Percentiles rank a stretch among this genome's conserved stretches.
phyloP scores from a whole-genome alignment of 2,888 invertebrate species.

The Drosophila eohydei region DNA sequence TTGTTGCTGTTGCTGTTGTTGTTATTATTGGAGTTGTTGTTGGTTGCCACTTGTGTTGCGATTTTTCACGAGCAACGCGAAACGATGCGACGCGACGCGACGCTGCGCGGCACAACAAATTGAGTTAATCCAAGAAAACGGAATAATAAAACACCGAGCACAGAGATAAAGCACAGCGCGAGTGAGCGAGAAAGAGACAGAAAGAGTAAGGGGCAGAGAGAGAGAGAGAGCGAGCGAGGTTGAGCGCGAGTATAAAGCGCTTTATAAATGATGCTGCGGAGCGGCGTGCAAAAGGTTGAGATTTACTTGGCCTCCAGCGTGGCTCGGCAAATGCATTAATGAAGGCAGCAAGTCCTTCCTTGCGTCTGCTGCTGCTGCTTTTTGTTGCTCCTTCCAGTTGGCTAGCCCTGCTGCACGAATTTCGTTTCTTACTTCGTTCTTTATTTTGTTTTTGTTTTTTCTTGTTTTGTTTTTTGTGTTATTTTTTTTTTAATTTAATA shows the following conservation, averaged over 20 bases:
- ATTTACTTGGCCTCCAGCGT: constrained; percentile 69
- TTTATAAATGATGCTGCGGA: constrained; percentile 70
- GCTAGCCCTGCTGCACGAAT: constrained; percentile 28
- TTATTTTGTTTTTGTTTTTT: constrained; percentile 22
- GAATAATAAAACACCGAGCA: constrained; percentile 71
- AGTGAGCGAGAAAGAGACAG: constrained; percentile 11
- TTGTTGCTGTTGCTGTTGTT: constrained; percentile 10
- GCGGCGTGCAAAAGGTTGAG: constrained; percentile 72
- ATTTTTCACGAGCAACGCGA: constrained; percentile 58
- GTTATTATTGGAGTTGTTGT: constrained; percentile 26
- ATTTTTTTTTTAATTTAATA: constrained; percentile 73
- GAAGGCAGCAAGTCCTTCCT: constrained; percentile 56
- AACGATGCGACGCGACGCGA: constrained; percentile 16
- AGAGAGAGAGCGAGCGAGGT: constrained; percentile 14
- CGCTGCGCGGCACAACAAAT: constrained; percentile 70
- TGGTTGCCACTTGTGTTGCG: constrained; percentile 62
- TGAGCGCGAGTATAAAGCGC: constrained; percentile 47
- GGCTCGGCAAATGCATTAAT: constrained; percentile 71
- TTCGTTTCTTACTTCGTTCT: constrained; percentile 29
- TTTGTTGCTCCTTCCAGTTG: constrained; percentile 30
- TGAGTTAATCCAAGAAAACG: constrained; percentile 81
- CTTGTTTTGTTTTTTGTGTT: constrained; percentile 40
- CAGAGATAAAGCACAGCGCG: constrained; percentile 14
- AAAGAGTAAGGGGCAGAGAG: constrained; percentile 4
- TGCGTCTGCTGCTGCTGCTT: constrained; percentile 10